Percentiles rank a stretch among this genome's conserved stretches.
Conservation (phyloP, 2,113 vertebrate genomes). For the Laticauda laticaudata region DNA sequence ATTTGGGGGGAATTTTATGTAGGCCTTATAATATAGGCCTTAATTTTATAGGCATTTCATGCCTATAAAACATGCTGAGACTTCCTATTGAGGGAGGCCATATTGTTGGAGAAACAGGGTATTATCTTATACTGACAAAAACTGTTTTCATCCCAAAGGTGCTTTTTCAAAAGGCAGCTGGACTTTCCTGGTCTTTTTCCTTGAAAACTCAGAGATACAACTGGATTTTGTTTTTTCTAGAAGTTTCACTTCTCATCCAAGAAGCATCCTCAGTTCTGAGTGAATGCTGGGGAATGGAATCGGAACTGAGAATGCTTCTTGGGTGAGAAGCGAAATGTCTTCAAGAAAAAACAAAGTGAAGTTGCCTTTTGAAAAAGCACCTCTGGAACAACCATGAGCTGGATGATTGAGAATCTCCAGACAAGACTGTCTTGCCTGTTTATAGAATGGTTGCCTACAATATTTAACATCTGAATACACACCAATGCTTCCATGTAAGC, state of each 20-base stretch:
- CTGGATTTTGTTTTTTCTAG: neutral
- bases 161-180: neutral
- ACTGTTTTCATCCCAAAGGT: neutral
- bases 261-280: neutral
- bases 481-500: neutral
- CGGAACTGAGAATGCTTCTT: neutral
- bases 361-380: neutral
- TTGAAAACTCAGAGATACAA: neutral
- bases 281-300: neutral
- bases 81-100: no score
- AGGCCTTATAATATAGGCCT: no score
- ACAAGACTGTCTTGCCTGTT: neutral
- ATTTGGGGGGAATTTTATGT: no score
- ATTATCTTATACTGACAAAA: neutral
- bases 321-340: neutral
- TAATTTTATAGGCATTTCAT: no score
- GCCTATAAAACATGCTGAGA: no score
- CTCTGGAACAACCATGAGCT: neutral
- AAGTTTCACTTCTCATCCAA: neutral
- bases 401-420: neutral
- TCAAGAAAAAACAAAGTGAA: neutral
- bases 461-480: neutral
- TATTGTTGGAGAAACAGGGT: no score
- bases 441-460: neutral
- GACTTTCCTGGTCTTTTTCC: neutral